Evolutionary conservation across 2,888 invertebrate species (phyloP).

Genomic region (Tinea trinotella): DNA sequence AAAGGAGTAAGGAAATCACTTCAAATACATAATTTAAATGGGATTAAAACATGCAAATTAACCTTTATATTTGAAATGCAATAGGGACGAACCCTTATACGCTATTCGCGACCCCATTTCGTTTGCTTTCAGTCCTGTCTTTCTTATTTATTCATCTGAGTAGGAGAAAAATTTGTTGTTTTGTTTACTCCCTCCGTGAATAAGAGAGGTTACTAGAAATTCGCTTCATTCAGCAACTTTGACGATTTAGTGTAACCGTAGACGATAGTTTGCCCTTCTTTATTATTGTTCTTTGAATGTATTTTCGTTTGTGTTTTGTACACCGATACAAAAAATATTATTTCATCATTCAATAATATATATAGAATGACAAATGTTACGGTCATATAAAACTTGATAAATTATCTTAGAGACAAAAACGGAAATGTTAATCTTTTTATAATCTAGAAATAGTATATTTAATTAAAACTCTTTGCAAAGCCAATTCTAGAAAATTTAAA

Average conservation of each 20-base stretch:
- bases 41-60: constrained; percentile 70
- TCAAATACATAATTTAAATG: constrained; percentile 32
- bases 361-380: not conserved
- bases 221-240: constrained; percentile 32
- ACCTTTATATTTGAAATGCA: constrained; percentile 45
- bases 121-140: constrained; percentile 29
- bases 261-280: constrained; percentile 31
- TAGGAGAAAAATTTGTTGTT: constrained; percentile 60
- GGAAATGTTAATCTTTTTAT: too few relatives aligned
- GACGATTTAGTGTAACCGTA: constrained; percentile 42
- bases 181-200: constrained; percentile 53
- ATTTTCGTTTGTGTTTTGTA: not conserved
- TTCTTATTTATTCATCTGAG: constrained; percentile 67
- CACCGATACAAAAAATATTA: not conserved
- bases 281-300: not conserved
- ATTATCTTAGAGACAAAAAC: too few relatives aligned
- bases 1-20: not conserved
- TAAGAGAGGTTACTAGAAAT: constrained; percentile 19
- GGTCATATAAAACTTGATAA: too few relatives aligned
- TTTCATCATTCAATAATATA: not conserved
- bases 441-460: not conserved
- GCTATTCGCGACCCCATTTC: constrained; percentile 39
- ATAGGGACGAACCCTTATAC: constrained; percentile 47
- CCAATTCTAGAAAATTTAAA: not conserved
- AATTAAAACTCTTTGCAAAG: not conserved